These are phyloP conservation scores for Netelia inedita DNA, from an alignment of 2,888 invertebrate genomes.

Conservation along the genomic window DNA sequence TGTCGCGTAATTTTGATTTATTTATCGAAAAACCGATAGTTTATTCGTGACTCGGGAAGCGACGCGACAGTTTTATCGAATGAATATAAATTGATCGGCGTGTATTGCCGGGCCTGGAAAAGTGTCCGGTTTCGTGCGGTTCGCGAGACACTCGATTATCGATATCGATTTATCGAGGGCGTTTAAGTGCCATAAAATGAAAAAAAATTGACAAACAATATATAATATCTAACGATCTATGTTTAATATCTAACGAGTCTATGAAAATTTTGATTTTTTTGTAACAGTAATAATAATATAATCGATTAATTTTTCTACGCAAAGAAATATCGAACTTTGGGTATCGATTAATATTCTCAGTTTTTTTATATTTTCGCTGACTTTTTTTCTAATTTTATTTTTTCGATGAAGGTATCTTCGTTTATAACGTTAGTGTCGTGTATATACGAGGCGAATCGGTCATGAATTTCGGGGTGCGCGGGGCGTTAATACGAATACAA, in stretches of 20 bases:
- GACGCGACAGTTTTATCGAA: conserved; percentile 50
- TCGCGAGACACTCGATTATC: conserved; percentile 1
- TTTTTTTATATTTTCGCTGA: background rate
- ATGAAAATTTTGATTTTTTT: no score
- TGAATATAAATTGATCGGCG: conserved; percentile 41
- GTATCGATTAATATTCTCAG: background rate
- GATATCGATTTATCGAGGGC: no score
- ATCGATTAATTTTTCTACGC: background rate
- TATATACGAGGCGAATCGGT: conserved; percentile 59
- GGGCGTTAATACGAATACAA: conserved; percentile 75
- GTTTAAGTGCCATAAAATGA: no score
- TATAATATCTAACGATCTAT: background rate
- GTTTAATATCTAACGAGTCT: background rate
- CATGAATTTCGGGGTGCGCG: conserved; percentile 71
- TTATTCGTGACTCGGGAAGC: conserved; percentile 19
- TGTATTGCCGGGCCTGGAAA: background rate
- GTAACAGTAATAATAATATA: background rate
- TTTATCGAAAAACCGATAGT: conserved; percentile 14
- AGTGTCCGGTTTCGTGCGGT: conserved; percentile 24
- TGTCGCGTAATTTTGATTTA: background rate
- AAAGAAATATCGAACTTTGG: no score
- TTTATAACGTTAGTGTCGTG: conserved; percentile 47
- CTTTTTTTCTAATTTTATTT: background rate
- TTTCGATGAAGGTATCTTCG: background rate
- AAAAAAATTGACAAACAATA: background rate